Conservation (phyloP, 1,140 invertebrate genomes). For the Platyscapa corneri region DNA sequence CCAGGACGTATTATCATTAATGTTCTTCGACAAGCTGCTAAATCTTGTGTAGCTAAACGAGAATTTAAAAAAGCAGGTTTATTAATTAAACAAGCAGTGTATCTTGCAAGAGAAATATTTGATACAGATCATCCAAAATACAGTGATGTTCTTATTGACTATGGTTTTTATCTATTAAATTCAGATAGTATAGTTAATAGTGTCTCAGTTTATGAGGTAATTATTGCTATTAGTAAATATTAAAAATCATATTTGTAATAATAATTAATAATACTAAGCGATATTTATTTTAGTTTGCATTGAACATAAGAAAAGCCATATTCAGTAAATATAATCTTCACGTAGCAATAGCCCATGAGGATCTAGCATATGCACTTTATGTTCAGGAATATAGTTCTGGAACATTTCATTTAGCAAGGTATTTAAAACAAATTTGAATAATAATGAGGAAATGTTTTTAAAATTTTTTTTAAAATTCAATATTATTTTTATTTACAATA, state of each 20-base stretch:
- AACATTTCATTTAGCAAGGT: conserved; percentile 85
- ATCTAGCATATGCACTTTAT: conserved; percentile 93
- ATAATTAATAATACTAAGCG: background rate
- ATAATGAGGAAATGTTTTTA: too few species aligned
- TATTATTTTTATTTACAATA: too few species aligned
- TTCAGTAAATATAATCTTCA: conserved; percentile 90
- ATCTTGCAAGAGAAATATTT: conserved; percentile 82
- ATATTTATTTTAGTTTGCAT: conserved; percentile 78
- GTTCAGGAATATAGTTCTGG: conserved; percentile 93
- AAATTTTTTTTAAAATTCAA: too few species aligned
- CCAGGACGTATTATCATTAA: conserved; percentile 82
- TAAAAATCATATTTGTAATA: conserved; percentile 37
- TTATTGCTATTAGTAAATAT: conserved; percentile 31
- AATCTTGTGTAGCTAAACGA: conserved; percentile 90
- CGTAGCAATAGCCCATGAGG: conserved; percentile 90
- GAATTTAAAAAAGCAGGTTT: conserved; percentile 87
- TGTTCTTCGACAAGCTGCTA: conserved; percentile 87
- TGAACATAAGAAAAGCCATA: conserved; percentile 83
- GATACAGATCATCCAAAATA: conserved; percentile 84
- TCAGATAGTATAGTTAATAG: conserved; percentile 89
- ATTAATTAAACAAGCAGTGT: conserved; percentile 87
- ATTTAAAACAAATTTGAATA: conserved; percentile 7
- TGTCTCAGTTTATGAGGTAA: conserved; percentile 87
- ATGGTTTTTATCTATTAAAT: conserved; percentile 92
- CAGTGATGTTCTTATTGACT: conserved; percentile 88